These are phyloP conservation scores for Pammene aurita DNA, from an alignment of 2,888 invertebrate species.

Conservation along the genomic window DNA sequence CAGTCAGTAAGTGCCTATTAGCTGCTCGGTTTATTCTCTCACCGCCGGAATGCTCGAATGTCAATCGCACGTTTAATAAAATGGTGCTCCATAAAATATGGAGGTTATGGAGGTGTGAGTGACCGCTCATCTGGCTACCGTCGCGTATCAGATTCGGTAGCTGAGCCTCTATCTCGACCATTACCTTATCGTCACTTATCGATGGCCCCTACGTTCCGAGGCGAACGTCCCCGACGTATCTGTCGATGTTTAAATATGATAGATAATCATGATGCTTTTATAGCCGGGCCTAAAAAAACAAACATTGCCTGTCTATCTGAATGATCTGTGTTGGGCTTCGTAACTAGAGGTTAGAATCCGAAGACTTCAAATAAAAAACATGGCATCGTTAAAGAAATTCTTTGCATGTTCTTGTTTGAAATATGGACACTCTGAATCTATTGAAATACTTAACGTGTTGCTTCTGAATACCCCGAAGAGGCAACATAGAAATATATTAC, in stretches of 20 bases:
- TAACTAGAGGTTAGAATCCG: slow-evolving; percentile 71
- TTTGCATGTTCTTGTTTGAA: slow-evolving; percentile 60
- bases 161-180: slow-evolving; percentile 64
- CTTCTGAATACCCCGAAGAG: slow-evolving; percentile 21
- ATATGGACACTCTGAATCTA: slow-evolving; percentile 48
- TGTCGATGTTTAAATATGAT: slow-evolving; percentile 73
- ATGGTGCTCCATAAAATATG: slow-evolving; percentile 72
- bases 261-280: slow-evolving; percentile 71
- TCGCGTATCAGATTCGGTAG: slow-evolving; percentile 77
- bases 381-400: slow-evolving; percentile 62
- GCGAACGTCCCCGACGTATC: slow-evolving; percentile 65
- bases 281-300: slow-evolving; percentile 63
- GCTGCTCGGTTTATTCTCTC: slow-evolving; percentile 36
- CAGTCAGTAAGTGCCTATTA: slow-evolving; percentile 38
- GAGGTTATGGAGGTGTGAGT: slow-evolving; percentile 59
- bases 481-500: slow-evolving; percentile 1
- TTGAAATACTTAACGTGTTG: slow-evolving; percentile 24
- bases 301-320: slow-evolving; percentile 62
- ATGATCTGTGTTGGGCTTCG: slow-evolving; percentile 62
- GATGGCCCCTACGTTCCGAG: slow-evolving; percentile 53
- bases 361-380: slow-evolving; percentile 61
- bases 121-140: slow-evolving; percentile 66
- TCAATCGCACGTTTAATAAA: slow-evolving; percentile 66
- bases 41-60: slow-evolving; percentile 50
- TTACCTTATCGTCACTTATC: slow-evolving; percentile 79